phyloP scores from a whole-genome alignment of 2,888 invertebrate genomes.

The Eumacrocentrus americanus region DNA sequence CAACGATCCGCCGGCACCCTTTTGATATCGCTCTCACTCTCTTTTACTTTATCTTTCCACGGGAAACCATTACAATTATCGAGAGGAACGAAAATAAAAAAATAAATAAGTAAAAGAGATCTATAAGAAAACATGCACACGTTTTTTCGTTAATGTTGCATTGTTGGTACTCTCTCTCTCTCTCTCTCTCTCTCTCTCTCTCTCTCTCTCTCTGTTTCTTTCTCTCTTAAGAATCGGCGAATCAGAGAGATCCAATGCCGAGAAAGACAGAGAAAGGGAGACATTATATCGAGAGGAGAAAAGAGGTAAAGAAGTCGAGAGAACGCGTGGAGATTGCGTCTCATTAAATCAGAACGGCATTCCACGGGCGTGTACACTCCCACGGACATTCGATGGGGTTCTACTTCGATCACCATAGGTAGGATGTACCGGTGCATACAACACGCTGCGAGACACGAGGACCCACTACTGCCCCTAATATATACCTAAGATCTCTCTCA shows the following conservation, averaged over 20 bases:
- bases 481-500: no score
- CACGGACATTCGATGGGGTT: slow-evolving; percentile 60
- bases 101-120: neutral
- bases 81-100: slow-evolving; percentile 3
- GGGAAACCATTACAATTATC: slow-evolving; percentile 43
- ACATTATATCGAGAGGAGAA: slow-evolving; percentile 6
- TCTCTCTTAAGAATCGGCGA: slow-evolving; percentile 7
- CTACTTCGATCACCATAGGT: slow-evolving; percentile 59
- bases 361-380: slow-evolving; percentile 62
- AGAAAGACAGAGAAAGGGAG: slow-evolving; percentile 19
- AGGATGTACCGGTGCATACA: slow-evolving; percentile 54
- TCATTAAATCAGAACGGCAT: slow-evolving; percentile 62
- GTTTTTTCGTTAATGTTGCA: slow-evolving; percentile 3
- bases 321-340: slow-evolving; percentile 33
- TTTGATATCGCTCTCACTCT: slow-evolving; percentile 34
- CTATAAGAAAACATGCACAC: neutral
- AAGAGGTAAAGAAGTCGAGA: slow-evolving; percentile 2
- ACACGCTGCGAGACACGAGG: slow-evolving; percentile 60
- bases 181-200: no score
- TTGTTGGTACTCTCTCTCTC: neutral
- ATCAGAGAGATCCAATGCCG: slow-evolving; percentile 14
- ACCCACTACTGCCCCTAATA: slow-evolving; percentile 34
- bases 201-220: no score
- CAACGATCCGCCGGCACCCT: slow-evolving; percentile 36
- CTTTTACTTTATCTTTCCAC: slow-evolving; percentile 35